Conservation (phyloP, 1,140 invertebrate species). For the Chionoecetes opilio region DNA sequence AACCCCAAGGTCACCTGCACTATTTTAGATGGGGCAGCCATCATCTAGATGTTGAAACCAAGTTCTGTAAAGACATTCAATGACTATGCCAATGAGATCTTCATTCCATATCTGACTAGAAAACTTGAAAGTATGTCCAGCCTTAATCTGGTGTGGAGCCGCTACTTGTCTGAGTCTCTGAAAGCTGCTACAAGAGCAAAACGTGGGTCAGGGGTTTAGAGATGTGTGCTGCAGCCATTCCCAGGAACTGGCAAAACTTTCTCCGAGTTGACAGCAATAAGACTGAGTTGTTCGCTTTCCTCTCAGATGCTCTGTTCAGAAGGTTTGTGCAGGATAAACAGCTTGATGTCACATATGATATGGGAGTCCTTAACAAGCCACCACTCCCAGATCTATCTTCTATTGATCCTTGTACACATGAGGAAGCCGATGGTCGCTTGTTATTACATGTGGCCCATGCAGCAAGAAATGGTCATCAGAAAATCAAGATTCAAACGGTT, state of each 20-base stretch:
- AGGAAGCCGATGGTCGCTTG: conserved; percentile 34
- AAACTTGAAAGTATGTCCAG: background rate
- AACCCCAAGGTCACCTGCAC: background rate
- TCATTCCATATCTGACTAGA: conserved; percentile 34
- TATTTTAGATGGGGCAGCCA: conserved; percentile 41
- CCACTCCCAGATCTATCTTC: no score
- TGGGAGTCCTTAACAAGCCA: conserved; percentile 44
- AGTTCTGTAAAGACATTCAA: background rate
- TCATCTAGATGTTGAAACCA: conserved; percentile 40
- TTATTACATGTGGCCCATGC: conserved; percentile 15
- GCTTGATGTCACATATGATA: conserved; percentile 39
- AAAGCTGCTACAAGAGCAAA: background rate
- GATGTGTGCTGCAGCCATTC: background rate
- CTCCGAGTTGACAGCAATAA: conserved; percentile 35
- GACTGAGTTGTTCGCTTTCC: conserved; percentile 35
- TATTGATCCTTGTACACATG: conserved; percentile 48
- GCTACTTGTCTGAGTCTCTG: conserved; percentile 36
- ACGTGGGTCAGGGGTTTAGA: background rate
- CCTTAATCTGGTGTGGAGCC: no score
- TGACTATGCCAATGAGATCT: conserved; percentile 42
- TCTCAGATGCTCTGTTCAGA: background rate
- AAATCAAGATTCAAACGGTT: background rate
- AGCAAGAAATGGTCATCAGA: background rate
- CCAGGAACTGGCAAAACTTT: conserved; percentile 14
- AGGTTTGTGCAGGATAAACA: conserved; percentile 44